Evolutionary conservation across 1,140 invertebrate species (phyloP).

Genomic region (Daktulosphaira vitifoliae): DNA sequence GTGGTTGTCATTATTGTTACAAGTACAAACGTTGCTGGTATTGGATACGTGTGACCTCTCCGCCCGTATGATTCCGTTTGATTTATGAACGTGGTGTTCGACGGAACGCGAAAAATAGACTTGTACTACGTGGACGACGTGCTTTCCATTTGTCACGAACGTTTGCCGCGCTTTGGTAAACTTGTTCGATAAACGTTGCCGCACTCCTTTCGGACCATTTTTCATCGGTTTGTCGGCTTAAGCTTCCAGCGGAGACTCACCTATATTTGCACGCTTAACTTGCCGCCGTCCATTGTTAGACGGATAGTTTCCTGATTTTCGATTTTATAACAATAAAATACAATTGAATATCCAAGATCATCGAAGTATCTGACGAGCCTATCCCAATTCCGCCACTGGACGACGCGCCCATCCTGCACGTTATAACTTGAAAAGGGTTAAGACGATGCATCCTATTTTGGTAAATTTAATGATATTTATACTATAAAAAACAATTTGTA

Average conservation of each 20-base stretch:
- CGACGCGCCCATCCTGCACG: conserved; percentile 27
- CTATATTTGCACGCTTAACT: no score
- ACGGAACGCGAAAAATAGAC: neutral
- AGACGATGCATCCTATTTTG: conserved; percentile 12
- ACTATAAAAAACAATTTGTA: conserved; percentile 8
- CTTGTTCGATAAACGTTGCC: no score
- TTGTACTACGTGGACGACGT: no score
- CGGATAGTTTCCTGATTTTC: conserved; percentile 1
- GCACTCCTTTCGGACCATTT: neutral
- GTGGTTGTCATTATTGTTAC: no score
- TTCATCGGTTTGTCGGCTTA: neutral
- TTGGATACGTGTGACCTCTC: neutral
- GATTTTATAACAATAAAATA: no score
- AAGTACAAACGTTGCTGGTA: neutral
- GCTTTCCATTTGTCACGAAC: conserved; percentile 17
- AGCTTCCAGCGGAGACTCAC: no score
- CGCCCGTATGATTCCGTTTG: neutral
- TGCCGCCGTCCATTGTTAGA: no score
- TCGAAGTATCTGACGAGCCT: conserved; percentile 16
- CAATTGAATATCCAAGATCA: no score
- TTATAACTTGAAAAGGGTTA: neutral
- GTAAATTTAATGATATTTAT: no score
- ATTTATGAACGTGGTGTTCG: conserved; percentile 1
- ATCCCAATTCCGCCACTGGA: conserved; percentile 19
- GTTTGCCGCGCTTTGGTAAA: neutral